Base-by-base conservation (phyloP, 2,113 vertebrate species). In the Corynorhinus townsendii region DNA sequence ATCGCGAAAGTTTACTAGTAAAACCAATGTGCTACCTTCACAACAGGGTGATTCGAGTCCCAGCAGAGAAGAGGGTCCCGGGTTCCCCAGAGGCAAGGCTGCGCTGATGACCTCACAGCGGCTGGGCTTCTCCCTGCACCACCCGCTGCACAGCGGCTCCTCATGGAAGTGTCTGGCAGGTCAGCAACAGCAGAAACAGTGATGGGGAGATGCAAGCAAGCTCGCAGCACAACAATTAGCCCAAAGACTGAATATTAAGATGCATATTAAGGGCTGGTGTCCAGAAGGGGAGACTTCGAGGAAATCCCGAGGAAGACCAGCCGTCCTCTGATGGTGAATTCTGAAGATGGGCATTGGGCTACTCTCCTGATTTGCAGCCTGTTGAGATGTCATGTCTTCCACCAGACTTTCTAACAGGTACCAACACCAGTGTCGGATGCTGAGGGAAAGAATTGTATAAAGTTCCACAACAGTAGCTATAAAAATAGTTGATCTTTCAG, bases 211-310 rank as follows among this genome's bases (percentile, higher is more conserved):
- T 99, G 97, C 99, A 99, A 96, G 99, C 99, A 95, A 98, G 97
- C 97, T 99, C 76, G 99, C 99, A 90, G 99, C 99, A 92, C 99
- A 99, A 97, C 99, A 99, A 96, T 98, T 99, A 97, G 98, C 99
- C 28, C 98, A 99, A 97, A 99, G 98, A 94, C 94, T 99, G 97
- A 98, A 98, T 95, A 95, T 99, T 96, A 98, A 98, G 97, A 99
- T 99, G 98, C 98, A 97, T 59, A 26, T 59, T 26, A 59, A 59
- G 97, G 98, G 96, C 96, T 99, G 98, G 96, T 98, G 98, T 98
- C 99, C 99, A 89, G 99, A 99, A 87, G 98, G 98, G 14, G 98
- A 98, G 92, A 95, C 98, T 86, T 97, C 96, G 71, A 96, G 98
- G 89, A 98, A 97, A 66, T 99, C 99, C 98, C 98, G 98, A 98